These are phyloP conservation scores for Rynchops niger DNA, from an alignment of 2,113 vertebrate species.

Conservation along the genomic window DNA sequence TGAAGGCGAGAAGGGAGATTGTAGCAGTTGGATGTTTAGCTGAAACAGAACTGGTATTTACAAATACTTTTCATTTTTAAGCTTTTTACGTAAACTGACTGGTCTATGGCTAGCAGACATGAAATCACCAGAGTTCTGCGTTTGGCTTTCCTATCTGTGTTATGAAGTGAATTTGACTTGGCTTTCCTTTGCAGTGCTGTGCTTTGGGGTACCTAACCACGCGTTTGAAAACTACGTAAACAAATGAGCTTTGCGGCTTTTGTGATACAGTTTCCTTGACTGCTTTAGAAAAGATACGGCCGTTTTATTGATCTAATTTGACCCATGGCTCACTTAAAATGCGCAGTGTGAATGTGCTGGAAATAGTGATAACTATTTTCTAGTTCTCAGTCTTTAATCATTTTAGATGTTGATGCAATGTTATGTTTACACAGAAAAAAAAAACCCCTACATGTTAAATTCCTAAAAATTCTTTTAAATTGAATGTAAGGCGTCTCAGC, in stretches of 20 bases:
- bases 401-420: background rate
- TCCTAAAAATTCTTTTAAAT: background rate
- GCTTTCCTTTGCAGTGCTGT: constrained; percentile 64
- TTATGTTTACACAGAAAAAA: background rate
- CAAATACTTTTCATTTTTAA: background rate
- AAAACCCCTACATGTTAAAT: background rate
- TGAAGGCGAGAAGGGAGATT: background rate
- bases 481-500: background rate
- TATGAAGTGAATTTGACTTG: constrained; percentile 53
- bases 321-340: background rate
- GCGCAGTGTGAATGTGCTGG: background rate
- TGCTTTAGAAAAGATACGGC: background rate
- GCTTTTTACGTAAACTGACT: background rate
- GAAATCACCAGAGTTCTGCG: constrained; percentile 25
- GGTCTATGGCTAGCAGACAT: constrained; percentile 44
- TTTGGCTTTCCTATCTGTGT: constrained; percentile 43
- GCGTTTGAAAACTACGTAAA: constrained; percentile 16
- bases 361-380: background rate
- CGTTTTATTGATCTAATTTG: background rate
- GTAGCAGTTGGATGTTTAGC: background rate
- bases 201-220: constrained; percentile 41
- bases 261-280: background rate
- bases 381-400: background rate
- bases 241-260: background rate
- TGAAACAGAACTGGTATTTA: background rate